Conservation (phyloP, 2,797 vertebrate genomes). For the Scyliorhinus canicula region DNA sequence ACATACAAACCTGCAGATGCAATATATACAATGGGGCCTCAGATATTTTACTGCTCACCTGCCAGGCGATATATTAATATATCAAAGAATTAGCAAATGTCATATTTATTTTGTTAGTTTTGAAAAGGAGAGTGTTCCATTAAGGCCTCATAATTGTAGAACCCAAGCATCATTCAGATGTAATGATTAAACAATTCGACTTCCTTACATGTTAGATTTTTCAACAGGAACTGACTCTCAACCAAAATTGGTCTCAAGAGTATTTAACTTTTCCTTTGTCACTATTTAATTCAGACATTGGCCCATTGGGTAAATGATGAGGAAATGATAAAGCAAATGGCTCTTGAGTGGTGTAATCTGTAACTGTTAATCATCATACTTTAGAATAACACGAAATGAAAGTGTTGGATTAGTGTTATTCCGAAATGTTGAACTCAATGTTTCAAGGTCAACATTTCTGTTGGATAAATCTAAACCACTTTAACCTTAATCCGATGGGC, state of each 20-base stretch:
- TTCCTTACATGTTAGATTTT: slow-evolving; percentile 11
- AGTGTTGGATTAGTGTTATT: slow-evolving; percentile 9
- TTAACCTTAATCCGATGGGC: not conserved
- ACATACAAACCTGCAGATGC: not conserved
- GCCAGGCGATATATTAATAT: not conserved
- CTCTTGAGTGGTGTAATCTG: not conserved
- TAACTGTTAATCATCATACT: not conserved
- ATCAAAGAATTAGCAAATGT: not conserved
- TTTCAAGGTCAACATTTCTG: slow-evolving; percentile 18
- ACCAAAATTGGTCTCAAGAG: slow-evolving; percentile 30
- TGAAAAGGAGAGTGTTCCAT: too few relatives aligned
- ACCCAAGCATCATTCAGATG: not conserved
- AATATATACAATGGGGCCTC: not conserved
- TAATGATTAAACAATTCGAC: not conserved
- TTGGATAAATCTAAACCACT: not conserved
- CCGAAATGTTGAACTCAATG: not conserved
- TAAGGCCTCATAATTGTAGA: not conserved
- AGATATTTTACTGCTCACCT: not conserved
- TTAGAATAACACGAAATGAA: not conserved
- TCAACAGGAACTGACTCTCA: not conserved
- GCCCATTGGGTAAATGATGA: slow-evolving; percentile 1
- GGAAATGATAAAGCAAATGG: slow-evolving; percentile 12
- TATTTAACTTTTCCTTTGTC: slow-evolving; percentile 9
- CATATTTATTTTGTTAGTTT: too few relatives aligned
- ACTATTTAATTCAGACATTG: slow-evolving; percentile 34